Evolutionary conservation across 2,888 invertebrate genomes (phyloP).

Genomic region (Hypena proboscidalis): DNA sequence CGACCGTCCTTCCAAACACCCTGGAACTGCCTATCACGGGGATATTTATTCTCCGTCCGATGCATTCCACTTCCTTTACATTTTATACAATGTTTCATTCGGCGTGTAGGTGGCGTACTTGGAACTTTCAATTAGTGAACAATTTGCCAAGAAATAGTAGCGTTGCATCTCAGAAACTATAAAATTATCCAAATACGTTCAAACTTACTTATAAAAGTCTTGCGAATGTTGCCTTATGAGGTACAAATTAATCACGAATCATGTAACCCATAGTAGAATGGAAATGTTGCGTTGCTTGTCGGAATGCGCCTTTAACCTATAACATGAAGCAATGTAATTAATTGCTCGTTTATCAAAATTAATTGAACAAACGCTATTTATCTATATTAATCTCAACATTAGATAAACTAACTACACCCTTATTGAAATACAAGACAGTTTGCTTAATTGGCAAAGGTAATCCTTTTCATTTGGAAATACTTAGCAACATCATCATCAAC

Average conservation of each 20-base stretch:
- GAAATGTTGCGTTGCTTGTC: conserved; percentile 19
- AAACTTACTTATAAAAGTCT: no score
- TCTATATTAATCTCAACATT: conserved; percentile 11
- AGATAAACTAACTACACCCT: conserved; percentile 2
- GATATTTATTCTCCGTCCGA: conserved; percentile 40
- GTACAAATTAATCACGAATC: conserved; percentile 38
- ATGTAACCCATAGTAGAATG: conserved; percentile 31
- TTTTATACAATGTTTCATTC: neutral
- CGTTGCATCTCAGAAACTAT: neutral
- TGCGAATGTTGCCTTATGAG: conserved; percentile 15
- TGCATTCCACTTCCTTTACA: conserved; percentile 12
- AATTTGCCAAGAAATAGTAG: no score
- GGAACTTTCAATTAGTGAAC: no score
- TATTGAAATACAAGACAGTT: no score
- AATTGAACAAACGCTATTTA: conserved; percentile 24
- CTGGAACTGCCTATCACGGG: conserved; percentile 48
- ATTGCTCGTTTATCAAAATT: conserved; percentile 33
- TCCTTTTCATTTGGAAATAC: no score
- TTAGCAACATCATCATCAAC: no score
- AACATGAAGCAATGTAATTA: conserved; percentile 22
- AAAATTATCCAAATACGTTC: no score
- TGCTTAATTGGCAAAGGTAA: no score
- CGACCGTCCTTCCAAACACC: conserved; percentile 52
- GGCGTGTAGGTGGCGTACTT: neutral
- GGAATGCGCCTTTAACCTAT: conserved; percentile 18